Percentiles rank a stretch among this genome's conserved stretches.
Evolutionary conservation across 2,888 invertebrate genomes (phyloP).

Genomic region (Lycaena phlaeas): DNA sequence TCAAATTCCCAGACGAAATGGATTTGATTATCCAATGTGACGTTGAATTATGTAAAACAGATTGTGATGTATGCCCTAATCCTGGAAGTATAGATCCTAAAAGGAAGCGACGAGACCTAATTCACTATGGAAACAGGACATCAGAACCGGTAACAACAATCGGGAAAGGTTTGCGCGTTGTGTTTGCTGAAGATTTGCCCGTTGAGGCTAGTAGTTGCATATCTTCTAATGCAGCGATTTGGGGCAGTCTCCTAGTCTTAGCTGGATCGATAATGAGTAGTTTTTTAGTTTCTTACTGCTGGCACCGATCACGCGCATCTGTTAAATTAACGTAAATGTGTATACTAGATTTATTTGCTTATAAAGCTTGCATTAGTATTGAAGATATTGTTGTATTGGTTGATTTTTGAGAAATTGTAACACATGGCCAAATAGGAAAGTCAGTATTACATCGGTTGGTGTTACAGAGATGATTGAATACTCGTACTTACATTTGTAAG

Average conservation of each 20-base stretch:
- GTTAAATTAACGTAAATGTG: conserved; percentile 38
- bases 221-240: conserved; percentile 75
- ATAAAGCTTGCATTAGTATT: neutral
- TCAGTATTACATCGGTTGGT: conserved; percentile 9
- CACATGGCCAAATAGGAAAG: conserved; percentile 2
- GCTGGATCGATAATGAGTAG: conserved; percentile 73
- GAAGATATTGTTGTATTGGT: neutral
- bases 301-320: conserved; percentile 49
- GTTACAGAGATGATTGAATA: conserved; percentile 5
- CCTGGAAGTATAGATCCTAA: conserved; percentile 74
- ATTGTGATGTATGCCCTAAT: conserved; percentile 82
- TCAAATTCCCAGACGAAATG: conserved; percentile 90
- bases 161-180: conserved; percentile 77
- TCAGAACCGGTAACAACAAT: conserved; percentile 75
- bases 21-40: conserved; percentile 87
- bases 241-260: conserved; percentile 74
- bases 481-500: neutral
- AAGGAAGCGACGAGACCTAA: conserved; percentile 55
- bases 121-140: conserved; percentile 60
- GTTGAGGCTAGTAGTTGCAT: conserved; percentile 72
- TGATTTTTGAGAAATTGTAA: conserved; percentile 1
- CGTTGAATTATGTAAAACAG: conserved; percentile 85
- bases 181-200: conserved; percentile 78
- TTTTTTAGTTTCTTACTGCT: conserved; percentile 48
- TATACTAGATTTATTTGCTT: neutral